A percentile compares a stretch with the other conserved stretches of the same genome.
These are phyloP conservation scores for Geotrypetes seraphini DNA, from an alignment of 2,797 vertebrate genomes.

Conservation along the genomic window DNA sequence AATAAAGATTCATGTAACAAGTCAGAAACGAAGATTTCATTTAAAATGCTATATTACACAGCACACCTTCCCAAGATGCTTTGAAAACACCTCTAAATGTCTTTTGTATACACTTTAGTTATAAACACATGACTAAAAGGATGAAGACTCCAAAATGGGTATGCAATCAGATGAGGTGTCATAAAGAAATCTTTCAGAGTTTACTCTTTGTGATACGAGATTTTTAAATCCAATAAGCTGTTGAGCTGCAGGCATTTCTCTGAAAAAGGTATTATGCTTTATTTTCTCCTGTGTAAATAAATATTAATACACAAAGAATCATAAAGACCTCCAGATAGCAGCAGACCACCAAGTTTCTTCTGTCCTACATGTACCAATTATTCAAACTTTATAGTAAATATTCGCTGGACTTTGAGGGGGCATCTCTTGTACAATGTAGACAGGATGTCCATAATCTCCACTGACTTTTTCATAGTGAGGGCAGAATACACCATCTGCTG, in stretches of 20 bases:
- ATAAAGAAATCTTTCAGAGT: constrained; percentile 49
- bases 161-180: constrained; percentile 48
- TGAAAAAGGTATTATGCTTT: constrained; percentile 33
- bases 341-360: constrained; percentile 52
- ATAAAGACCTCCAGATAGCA: constrained; percentile 52
- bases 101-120: constrained; percentile 39
- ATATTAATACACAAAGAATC: constrained; percentile 47
- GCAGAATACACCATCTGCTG: constrained; percentile 97
- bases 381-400: constrained; percentile 98
- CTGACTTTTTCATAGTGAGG: constrained; percentile 98
- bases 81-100: constrained; percentile 47
- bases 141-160: constrained; percentile 39
- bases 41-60: constrained; percentile 36
- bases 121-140: constrained; percentile 51
- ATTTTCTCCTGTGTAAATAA: constrained; percentile 38
- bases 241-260: constrained; percentile 45
- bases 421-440: constrained; percentile 98
- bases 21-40: constrained; percentile 35
- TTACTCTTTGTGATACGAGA: constrained; percentile 40
- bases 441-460: constrained; percentile 95
- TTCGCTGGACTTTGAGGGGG: constrained; percentile 96
- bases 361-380: constrained; percentile 40
- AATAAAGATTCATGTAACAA: constrained; percentile 33
- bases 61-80: constrained; percentile 44
- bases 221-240: constrained; percentile 58